A percentile compares a stretch with the other conserved stretches of the same genome.
phyloP scores from a whole-genome alignment of 2,797 vertebrate genomes.

The Poecilia velifera region DNA sequence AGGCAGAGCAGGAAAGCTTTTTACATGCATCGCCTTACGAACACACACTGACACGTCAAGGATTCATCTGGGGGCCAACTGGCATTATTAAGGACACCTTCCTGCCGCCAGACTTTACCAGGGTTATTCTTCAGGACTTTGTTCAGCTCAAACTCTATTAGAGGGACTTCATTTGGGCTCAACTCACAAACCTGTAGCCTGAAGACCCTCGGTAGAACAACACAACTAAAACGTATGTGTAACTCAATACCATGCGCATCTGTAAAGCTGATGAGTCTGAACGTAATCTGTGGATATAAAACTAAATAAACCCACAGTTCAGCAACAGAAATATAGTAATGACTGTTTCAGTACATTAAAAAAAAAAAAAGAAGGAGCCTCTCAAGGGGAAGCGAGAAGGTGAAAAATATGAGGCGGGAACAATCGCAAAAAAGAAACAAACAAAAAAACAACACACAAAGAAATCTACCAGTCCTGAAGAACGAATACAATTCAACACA shows the following conservation, averaged over 20 bases:
- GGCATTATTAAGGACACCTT: conserved; percentile 41
- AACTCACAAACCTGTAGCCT: conserved; percentile 40
- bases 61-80: conserved; percentile 22
- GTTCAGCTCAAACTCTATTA: conserved; percentile 59
- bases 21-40: neutral
- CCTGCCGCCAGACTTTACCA: conserved; percentile 23
- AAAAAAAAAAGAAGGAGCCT: conserved; percentile 47
- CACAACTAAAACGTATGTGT: neutral
- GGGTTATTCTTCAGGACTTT: conserved; percentile 46
- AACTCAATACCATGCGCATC: conserved; percentile 6
- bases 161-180: conserved; percentile 52
- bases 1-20: neutral
- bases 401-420: conserved; percentile 54
- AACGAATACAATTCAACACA: conserved; percentile 70
- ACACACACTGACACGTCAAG: neutral
- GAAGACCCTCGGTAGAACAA: conserved; percentile 17
- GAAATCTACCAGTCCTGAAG: conserved; percentile 61
- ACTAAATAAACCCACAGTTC: conserved; percentile 28
- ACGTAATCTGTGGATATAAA: conserved; percentile 35
- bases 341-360: conserved; percentile 27
- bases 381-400: conserved; percentile 29
- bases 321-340: conserved; percentile 52
- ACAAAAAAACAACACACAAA: conserved; percentile 49
- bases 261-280: conserved; percentile 8
- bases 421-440: conserved; percentile 47